These are phyloP conservation scores for Cirrhinus mrigala DNA, from an alignment of 2,797 vertebrate species.

Conservation along the genomic window DNA sequence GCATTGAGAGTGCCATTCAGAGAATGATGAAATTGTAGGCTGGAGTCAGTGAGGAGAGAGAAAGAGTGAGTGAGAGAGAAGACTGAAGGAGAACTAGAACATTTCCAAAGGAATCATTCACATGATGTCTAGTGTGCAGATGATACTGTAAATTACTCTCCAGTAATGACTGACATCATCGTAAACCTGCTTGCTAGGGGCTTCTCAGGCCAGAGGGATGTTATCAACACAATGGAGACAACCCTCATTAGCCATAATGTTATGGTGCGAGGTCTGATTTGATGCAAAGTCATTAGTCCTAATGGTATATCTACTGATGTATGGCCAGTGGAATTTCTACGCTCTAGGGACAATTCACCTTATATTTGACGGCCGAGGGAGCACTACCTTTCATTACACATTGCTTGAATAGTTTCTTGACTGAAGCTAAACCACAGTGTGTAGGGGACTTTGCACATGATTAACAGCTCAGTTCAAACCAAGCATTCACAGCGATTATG, in stretches of 20 bases:
- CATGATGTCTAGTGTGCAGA: neutral
- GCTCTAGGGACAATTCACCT: conserved; percentile 1
- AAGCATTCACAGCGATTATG: neutral
- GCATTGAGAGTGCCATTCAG: conserved; percentile 41
- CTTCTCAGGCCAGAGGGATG: conserved; percentile 13
- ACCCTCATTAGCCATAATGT: conserved; percentile 44
- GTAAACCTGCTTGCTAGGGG: conserved; percentile 22
- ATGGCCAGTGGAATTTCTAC: neutral
- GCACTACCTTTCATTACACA: neutral
- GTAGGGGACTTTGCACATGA: neutral
- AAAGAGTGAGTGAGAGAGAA: conserved; percentile 15
- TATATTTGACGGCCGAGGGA: conserved; percentile 9
- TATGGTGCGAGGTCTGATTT: conserved; percentile 8
- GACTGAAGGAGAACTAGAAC: neutral
- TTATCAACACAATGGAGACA: conserved; percentile 44
- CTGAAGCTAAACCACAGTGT: neutral
- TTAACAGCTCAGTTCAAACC: neutral
- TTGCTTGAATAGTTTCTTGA: neutral
- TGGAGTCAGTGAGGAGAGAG: conserved; percentile 17
- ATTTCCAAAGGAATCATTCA: conserved; percentile 24
- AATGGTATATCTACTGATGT: conserved; percentile 34
- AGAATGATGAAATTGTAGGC: conserved; percentile 48
- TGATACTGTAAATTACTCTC: conserved; percentile 4
- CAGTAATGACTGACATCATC: conserved; percentile 33
- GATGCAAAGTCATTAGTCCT: conserved; percentile 21